Conservation (phyloP, 2,797 vertebrate species). For the Antennarius maculatus region DNA sequence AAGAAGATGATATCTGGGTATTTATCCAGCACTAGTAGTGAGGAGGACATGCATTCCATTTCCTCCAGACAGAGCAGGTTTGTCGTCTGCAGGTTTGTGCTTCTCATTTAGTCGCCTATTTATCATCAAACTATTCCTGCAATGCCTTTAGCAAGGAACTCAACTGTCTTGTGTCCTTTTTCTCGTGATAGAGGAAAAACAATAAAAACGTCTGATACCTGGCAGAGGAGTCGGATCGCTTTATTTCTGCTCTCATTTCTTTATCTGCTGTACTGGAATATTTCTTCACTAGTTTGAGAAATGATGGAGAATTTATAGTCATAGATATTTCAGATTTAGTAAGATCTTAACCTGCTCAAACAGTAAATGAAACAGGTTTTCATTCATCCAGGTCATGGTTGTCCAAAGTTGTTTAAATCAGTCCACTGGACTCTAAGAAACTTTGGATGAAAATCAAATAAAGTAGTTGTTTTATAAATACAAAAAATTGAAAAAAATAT, state of each 20-base stretch:
- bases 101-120: background rate
- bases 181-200: background rate
- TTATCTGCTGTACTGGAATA: background rate
- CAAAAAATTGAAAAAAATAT: background rate
- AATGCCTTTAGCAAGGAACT: background rate
- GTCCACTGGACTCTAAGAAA: too few relatives aligned
- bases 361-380: constrained; percentile 8
- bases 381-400: too few relatives aligned
- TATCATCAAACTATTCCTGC: constrained; percentile 1
- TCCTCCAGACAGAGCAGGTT: background rate
- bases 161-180: background rate
- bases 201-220: background rate
- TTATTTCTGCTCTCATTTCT: background rate
- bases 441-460: too few relatives aligned
- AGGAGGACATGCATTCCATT: background rate
- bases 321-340: background rate
- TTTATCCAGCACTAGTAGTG: too few relatives aligned
- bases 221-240: too few relatives aligned
- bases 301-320: background rate
- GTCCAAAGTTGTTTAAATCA: too few relatives aligned
- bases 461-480: background rate
- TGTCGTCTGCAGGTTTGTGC: background rate
- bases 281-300: constrained; percentile 12
- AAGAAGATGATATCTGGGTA: too few relatives aligned
- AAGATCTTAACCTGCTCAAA: background rate